Conservation (phyloP, 1,140 invertebrate genomes). For the Coptotermes formosanus region DNA sequence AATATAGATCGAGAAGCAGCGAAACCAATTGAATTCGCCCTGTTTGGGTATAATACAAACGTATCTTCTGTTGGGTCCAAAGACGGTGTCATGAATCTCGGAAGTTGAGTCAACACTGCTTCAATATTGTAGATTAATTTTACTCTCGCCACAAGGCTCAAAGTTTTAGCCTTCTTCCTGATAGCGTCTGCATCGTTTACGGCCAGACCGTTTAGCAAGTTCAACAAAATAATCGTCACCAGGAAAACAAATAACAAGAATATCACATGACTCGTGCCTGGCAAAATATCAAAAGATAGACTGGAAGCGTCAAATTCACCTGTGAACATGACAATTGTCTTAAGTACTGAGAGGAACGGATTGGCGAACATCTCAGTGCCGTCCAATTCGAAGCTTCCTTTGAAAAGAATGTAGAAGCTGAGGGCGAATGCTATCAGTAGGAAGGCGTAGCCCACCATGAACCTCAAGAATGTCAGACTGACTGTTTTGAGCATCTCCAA, state of each 20-base stretch:
- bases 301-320: constrained; percentile 75
- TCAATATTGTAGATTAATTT: constrained; percentile 52
- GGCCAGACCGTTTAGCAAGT: constrained; percentile 76
- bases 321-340: constrained; percentile 80
- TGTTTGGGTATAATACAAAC: neutral
- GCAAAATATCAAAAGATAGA: constrained; percentile 65
- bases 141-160: constrained; percentile 66
- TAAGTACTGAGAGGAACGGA: constrained; percentile 66
- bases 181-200: constrained; percentile 76
- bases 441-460: constrained; percentile 73
- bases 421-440: constrained; percentile 63
- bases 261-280: constrained; percentile 65
- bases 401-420: constrained; percentile 42
- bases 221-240: constrained; percentile 75
- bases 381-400: neutral
- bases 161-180: constrained; percentile 69
- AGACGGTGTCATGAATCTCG: neutral
- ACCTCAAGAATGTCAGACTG: constrained; percentile 73
- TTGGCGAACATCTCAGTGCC: neutral
- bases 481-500: constrained; percentile 77
- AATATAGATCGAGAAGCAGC: neutral
- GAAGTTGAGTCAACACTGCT: neutral
- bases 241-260: constrained; percentile 77
- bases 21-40: neutral
- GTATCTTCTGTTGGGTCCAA: neutral